phyloP scores from a whole-genome alignment of 2,113 vertebrate species.

The Eretmochelys imbricata region DNA sequence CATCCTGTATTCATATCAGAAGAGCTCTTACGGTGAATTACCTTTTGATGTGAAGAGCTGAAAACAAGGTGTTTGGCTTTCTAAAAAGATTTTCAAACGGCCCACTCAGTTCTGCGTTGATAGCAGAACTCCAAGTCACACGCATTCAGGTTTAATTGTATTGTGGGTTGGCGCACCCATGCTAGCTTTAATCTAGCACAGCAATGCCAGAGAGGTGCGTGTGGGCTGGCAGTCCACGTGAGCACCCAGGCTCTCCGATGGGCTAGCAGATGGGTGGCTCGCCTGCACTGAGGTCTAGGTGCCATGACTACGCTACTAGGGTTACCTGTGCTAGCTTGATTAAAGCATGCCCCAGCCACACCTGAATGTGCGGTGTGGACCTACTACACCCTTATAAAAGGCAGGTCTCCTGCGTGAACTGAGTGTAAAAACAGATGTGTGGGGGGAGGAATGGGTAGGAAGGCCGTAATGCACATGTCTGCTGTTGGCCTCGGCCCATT shows the following conservation, averaged over 20 bases:
- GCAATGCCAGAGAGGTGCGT: neutral
- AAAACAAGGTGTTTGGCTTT: neutral
- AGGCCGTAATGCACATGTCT: rapidly evolving
- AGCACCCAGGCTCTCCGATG: too few relatives aligned
- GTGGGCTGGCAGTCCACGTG: too few relatives aligned
- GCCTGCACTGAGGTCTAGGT: too few relatives aligned
- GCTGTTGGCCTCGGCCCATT: rapidly evolving
- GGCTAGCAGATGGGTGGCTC: too few relatives aligned
- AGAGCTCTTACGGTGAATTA: constrained; percentile 69
- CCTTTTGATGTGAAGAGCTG: constrained; percentile 17
- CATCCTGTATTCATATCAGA: neutral
- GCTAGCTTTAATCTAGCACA: neutral
- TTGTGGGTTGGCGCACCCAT: neutral
- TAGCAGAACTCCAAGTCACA: rapidly evolving
- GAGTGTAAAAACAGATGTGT: rapidly evolving
- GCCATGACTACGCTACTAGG: too few relatives aligned
- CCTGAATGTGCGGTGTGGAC: too few relatives aligned
- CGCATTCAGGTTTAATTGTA: neutral
- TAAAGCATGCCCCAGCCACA: too few relatives aligned
- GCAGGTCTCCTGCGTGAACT: rapidly evolving
- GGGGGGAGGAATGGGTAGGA: too few relatives aligned
- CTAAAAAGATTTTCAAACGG: neutral
- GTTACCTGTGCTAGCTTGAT: too few relatives aligned
- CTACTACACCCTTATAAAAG: neutral
- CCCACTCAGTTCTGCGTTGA: rapidly evolving